Conservation (phyloP, 2,113 vertebrate species). For the Ranitomeya imitator region DNA sequence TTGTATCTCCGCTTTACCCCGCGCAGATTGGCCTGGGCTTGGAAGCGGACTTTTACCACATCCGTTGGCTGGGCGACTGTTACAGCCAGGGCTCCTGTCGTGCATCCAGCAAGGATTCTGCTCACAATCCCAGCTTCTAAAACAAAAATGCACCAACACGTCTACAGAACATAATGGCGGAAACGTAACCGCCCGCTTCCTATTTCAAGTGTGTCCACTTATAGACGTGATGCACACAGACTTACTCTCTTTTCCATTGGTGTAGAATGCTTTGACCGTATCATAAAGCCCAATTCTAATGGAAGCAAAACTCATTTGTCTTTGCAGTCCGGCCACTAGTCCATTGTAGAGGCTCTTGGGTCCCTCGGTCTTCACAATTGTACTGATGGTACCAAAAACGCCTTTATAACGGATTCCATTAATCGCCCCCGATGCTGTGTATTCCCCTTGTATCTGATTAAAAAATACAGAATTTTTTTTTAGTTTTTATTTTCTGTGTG, state of each 20-base stretch:
- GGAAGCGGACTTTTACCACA: conserved; percentile 84
- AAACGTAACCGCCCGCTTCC: not conserved
- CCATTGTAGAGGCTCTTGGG: conserved; percentile 80
- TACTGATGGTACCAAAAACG: conserved; percentile 81
- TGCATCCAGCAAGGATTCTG: conserved; percentile 80
- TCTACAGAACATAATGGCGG: no score
- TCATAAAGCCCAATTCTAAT: conserved; percentile 86
- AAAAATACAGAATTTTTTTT: not conserved
- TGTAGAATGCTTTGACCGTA: conserved; percentile 78
- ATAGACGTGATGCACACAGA: not conserved
- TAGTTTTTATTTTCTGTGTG: not conserved
- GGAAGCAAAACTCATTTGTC: conserved; percentile 83
- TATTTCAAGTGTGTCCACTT: not conserved
- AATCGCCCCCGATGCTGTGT: conserved; percentile 52
- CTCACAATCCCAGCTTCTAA: conserved; percentile 69
- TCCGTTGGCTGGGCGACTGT: conserved; percentile 84
- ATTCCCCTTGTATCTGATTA: conserved; percentile 82
- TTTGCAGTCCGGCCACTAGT: conserved; percentile 81
- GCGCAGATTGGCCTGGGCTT: conserved; percentile 77
- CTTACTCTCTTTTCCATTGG: conserved; percentile 76
- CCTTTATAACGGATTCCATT: conserved; percentile 76
- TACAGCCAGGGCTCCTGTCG: conserved; percentile 81
- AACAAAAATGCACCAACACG: not conserved
- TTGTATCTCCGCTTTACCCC: conserved; percentile 80
- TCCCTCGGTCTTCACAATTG: conserved; percentile 81